These are phyloP conservation scores for Eilema sororculum DNA, from an alignment of 2,888 invertebrate genomes.

Conservation along the genomic window DNA sequence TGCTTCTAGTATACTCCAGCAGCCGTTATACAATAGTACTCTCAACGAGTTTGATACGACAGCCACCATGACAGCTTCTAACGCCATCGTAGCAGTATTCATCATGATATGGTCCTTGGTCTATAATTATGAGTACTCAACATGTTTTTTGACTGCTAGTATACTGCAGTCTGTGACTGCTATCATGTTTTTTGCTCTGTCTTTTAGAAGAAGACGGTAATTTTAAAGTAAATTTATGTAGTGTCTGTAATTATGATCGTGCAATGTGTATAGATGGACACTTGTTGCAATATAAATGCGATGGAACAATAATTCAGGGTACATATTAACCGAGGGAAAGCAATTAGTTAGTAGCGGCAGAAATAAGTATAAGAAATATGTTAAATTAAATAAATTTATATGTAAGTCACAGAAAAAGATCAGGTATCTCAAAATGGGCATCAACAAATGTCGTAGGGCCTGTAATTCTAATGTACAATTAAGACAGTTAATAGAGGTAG, in stretches of 20 bases:
- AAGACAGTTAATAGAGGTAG: too few relatives aligned
- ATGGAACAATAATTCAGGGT: not conserved
- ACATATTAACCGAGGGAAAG: not conserved
- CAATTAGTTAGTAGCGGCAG: too few relatives aligned
- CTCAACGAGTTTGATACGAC: conserved; percentile 81
- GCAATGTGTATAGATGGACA: not conserved
- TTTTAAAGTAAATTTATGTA: not conserved
- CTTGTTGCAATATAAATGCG: not conserved
- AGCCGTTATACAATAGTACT: conserved; percentile 77
- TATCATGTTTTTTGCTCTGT: conserved; percentile 70
- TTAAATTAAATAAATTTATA: too few relatives aligned
- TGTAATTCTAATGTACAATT: too few relatives aligned
- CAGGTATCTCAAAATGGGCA: too few relatives aligned
- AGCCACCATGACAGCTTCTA: conserved; percentile 78
- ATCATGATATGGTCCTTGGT: conserved; percentile 74
- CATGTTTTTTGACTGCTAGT: conserved; percentile 77
- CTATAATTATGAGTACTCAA: conserved; percentile 74
- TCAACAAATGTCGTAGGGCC: too few relatives aligned
- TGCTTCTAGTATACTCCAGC: conserved; percentile 73
- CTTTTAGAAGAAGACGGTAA: conserved; percentile 74
- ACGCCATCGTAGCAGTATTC: conserved; percentile 71
- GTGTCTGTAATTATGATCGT: not conserved
- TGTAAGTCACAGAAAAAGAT: too few relatives aligned
- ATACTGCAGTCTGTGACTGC: conserved; percentile 72
- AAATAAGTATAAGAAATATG: too few relatives aligned